Evolutionary conservation across 1,140 invertebrate species (phyloP).

Genomic region (Piezodorus guildinii): DNA sequence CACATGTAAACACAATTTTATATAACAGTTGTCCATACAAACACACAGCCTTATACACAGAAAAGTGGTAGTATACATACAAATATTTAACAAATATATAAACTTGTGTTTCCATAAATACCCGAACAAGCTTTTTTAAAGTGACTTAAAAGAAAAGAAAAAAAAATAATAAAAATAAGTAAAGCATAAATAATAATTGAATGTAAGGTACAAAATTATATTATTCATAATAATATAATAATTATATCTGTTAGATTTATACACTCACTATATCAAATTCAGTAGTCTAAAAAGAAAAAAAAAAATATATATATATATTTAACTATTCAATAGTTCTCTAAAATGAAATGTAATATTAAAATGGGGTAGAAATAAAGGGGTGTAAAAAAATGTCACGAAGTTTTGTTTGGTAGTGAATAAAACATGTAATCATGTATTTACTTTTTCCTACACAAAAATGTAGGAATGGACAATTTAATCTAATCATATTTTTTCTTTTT

Average conservation of each 20-base stretch:
- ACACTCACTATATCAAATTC: constrained; percentile 11
- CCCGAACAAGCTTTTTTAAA: not conserved
- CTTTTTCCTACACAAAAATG: too few relatives aligned
- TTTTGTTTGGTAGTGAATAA: not conserved
- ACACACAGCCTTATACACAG: constrained; percentile 1
- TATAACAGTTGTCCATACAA: constrained; percentile 2
- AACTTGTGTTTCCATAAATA: constrained; percentile 1
- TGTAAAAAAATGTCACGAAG: not conserved
- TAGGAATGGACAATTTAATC: too few relatives aligned
- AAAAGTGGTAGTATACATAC: not conserved
- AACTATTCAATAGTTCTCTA: not conserved
- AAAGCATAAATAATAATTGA: not conserved
- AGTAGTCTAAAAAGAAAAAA: constrained; percentile 10
- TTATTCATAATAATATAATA: constrained; percentile 3
- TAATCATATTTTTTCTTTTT: too few relatives aligned
- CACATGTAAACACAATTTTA: constrained; percentile 1
- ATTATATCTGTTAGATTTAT: not conserved
- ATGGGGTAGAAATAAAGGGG: not conserved
- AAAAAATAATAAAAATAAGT: not conserved
- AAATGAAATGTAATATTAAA: not conserved
- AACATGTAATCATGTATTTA: too few relatives aligned
- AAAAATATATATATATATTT: not conserved
- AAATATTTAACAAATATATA: constrained; percentile 9
- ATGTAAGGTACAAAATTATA: not conserved
- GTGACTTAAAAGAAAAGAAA: not conserved